These are phyloP conservation scores for Aphaenogaster rudis DNA, from an alignment of 1,140 invertebrate genomes.

Conservation along the genomic window DNA sequence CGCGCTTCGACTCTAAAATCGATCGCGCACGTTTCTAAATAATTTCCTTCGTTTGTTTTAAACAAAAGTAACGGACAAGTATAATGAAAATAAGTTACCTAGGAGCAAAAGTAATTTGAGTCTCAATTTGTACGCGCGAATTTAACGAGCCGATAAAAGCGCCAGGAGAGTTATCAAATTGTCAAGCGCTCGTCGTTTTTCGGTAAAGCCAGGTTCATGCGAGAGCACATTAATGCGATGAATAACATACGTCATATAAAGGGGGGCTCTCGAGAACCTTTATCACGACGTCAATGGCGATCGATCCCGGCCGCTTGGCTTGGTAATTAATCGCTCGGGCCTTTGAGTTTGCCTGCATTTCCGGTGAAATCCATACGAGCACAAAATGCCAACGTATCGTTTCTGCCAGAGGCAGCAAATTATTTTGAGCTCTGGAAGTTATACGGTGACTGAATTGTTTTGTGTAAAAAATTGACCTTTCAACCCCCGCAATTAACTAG, in stretches of 20 bases:
- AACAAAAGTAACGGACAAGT: neutral
- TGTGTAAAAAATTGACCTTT: slow-evolving; percentile 42
- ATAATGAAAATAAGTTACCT: neutral
- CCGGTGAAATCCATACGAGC: slow-evolving; percentile 19
- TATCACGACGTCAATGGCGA: slow-evolving; percentile 55
- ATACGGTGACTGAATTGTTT: slow-evolving; percentile 4
- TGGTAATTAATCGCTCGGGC: slow-evolving; percentile 54
- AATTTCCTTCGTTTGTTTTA: slow-evolving; percentile 3
- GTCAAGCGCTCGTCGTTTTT: slow-evolving; percentile 25
- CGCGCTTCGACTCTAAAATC: slow-evolving; percentile 12
- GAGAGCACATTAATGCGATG: slow-evolving; percentile 53
- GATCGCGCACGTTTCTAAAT: neutral
- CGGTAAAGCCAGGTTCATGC: slow-evolving; percentile 8
- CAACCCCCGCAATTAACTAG: slow-evolving; percentile 1
- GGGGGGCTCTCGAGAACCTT: slow-evolving; percentile 34
- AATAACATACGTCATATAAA: slow-evolving; percentile 60
- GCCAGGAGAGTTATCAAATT: slow-evolving; percentile 28
- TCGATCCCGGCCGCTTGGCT: slow-evolving; percentile 48
- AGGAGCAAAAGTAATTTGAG: slow-evolving; percentile 5
- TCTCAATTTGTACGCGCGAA: slow-evolving; percentile 24
- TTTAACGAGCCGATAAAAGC: slow-evolving; percentile 26
- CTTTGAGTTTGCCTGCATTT: slow-evolving; percentile 58
- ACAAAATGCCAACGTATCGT: slow-evolving; percentile 51
- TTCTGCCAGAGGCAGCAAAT: slow-evolving; percentile 30
- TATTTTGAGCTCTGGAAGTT: slow-evolving; percentile 40